Evolutionary conservation across 2,888 invertebrate genomes (phyloP).

Genomic region (Patella pellucida): DNA sequence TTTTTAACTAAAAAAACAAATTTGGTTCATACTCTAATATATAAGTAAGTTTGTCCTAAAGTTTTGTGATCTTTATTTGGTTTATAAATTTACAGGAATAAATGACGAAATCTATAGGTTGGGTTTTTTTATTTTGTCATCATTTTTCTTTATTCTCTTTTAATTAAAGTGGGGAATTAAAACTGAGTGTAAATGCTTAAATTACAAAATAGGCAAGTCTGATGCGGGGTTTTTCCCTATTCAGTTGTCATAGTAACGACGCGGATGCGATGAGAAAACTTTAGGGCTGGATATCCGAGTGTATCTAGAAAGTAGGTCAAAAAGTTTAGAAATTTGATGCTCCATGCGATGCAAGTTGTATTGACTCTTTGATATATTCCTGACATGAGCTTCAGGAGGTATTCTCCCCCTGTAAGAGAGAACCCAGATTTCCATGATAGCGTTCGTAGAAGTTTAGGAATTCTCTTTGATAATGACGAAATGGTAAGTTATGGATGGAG

Average conservation of each 20-base stretch:
- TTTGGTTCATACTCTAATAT: too few relatives aligned
- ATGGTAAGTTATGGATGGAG: neutral
- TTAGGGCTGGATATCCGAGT: neutral
- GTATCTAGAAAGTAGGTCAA: neutral
- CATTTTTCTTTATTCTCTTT: too few relatives aligned
- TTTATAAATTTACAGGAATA: too few relatives aligned
- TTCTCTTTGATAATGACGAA: conserved; percentile 16
- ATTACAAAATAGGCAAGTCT: too few relatives aligned
- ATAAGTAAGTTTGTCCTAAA: too few relatives aligned
- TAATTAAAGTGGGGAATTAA: too few relatives aligned
- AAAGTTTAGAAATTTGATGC: conserved; percentile 5
- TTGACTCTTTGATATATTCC: neutral
- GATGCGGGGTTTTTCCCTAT: conserved; percentile 1
- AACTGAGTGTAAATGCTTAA: too few relatives aligned
- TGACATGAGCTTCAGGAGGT: conserved; percentile 16
- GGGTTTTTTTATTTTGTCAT: too few relatives aligned
- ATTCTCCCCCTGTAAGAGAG: conserved; percentile 33
- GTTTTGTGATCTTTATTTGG: too few relatives aligned
- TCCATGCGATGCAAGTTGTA: too few relatives aligned
- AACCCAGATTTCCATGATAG: conserved; percentile 13
- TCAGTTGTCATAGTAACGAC: neutral
- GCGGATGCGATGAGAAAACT: neutral
- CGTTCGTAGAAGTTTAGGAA: conserved; percentile 21
- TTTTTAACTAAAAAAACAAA: too few relatives aligned
- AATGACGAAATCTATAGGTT: too few relatives aligned